A percentile compares a stretch with the other conserved stretches of the same genome.
These are phyloP conservation scores for Podabrus alpinus DNA, from an alignment of 2,888 invertebrate genomes.

Conservation along the genomic window DNA sequence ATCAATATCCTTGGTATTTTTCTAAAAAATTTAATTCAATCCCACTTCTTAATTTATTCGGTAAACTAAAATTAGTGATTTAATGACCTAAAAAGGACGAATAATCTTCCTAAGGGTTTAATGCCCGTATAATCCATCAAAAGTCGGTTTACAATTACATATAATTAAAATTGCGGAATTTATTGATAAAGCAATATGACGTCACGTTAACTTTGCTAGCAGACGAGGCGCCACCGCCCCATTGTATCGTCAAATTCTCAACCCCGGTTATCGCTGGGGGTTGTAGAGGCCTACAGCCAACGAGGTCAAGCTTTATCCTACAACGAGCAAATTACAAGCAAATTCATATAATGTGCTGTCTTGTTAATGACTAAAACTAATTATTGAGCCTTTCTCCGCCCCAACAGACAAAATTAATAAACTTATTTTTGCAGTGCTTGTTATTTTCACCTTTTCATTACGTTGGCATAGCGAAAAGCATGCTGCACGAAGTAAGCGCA, in stretches of 20 bases:
- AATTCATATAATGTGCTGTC: conserved; percentile 10
- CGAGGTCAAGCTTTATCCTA: conserved; percentile 16
- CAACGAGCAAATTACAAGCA: conserved; percentile 9
- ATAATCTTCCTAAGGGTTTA: neutral
- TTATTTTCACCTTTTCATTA: neutral
- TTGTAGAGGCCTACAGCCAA: conserved; percentile 5
- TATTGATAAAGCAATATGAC: conserved; percentile 26
- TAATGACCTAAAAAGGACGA: neutral
- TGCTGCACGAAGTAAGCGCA: neutral
- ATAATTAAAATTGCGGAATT: conserved; percentile 11
- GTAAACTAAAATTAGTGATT: neutral
- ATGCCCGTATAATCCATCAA: neutral
- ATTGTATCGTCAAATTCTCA: conserved; percentile 25
- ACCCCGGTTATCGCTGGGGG: conserved; percentile 15
- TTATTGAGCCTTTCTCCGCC: conserved; percentile 3
- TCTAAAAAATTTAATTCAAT: neutral
- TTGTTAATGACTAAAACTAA: conserved; percentile 14
- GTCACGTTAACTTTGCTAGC: conserved; percentile 14
- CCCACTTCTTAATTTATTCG: neutral
- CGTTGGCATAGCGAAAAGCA: neutral
- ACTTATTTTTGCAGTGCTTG: neutral
- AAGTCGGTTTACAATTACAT: neutral
- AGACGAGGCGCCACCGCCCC: conserved; percentile 25
- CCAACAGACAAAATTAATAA: neutral
- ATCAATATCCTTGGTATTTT: neutral